Percentiles rank a stretch among this genome's conserved stretches.
These are phyloP conservation scores for Cairina moschata DNA, from an alignment of 2,113 vertebrate species.

Conservation along the genomic window DNA sequence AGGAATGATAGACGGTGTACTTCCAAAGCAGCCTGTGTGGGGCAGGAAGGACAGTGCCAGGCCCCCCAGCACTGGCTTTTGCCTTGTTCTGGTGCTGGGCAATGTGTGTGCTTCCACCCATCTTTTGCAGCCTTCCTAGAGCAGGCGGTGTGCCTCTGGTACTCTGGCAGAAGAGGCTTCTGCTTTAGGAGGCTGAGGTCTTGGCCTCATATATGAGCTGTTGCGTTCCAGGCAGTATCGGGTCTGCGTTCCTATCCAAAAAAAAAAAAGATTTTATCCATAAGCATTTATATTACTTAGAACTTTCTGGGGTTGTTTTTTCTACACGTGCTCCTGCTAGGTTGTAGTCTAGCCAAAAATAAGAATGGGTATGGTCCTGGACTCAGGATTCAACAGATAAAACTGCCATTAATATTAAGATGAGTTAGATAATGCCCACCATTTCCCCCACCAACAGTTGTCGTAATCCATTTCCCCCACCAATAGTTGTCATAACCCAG, in stretches of 20 bases:
- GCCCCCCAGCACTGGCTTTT: accelerated
- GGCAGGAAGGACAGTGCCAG: not conserved
- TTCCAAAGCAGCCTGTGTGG: not conserved
- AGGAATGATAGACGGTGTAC: not conserved
- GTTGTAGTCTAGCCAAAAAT: not conserved
- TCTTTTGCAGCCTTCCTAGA: not conserved
- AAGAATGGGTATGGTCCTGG: not conserved
- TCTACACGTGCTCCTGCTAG: not conserved
- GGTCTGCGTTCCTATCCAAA: not conserved
- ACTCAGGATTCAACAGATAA: not conserved
- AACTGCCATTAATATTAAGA: not conserved
- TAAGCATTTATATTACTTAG: not conserved
- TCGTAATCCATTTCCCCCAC: not conserved
- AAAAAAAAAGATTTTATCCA: not conserved
- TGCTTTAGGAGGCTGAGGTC: not conserved
- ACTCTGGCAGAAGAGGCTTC: not conserved
- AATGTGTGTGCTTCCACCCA: accelerated
- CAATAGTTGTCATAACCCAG: not conserved
- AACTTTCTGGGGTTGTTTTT: not conserved
- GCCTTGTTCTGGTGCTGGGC: not conserved
- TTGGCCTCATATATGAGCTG: not conserved
- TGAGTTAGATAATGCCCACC: not conserved
- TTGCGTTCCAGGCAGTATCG: not conserved
- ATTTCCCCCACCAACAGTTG: not conserved
- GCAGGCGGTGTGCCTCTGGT: not conserved